Evolutionary conservation across 2,113 vertebrate genomes (phyloP).

Genomic region (Chrysemys picta): DNA sequence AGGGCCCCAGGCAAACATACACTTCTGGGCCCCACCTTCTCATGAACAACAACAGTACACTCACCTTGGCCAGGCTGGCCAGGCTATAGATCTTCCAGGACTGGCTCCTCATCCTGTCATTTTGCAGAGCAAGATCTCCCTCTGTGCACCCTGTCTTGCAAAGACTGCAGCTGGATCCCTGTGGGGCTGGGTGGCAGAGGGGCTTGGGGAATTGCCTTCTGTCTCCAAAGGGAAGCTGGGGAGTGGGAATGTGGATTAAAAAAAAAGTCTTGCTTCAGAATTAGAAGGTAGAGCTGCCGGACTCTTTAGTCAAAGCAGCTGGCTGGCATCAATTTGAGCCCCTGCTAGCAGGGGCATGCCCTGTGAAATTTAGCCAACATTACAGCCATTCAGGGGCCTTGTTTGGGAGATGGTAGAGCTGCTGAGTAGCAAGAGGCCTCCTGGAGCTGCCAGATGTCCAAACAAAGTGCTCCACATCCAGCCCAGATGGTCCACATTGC

Average conservation of each 20-base stretch:
- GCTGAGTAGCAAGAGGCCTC: neutral
- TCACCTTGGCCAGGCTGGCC: neutral
- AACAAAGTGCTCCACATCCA: neutral
- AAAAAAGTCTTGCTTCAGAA: neutral
- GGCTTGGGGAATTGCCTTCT: neutral
- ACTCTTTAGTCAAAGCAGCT: neutral
- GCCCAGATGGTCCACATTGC: neutral
- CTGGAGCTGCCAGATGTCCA: neutral
- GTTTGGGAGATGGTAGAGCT: neutral
- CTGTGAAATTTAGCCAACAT: neutral
- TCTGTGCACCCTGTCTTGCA: neutral
- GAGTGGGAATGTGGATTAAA: neutral
- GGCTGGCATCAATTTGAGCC: neutral
- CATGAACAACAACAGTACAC: neutral
- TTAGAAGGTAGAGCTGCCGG: neutral
- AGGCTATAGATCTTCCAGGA: neutral
- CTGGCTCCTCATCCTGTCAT: neutral
- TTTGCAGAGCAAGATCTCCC: neutral
- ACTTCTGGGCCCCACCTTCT: neutral
- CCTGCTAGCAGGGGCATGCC: neutral
- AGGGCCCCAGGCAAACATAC: neutral
- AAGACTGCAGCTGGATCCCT: neutral
- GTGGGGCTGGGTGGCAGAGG: neutral
- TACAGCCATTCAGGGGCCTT: neutral
- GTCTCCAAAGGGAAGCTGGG: neutral